Evolutionary conservation across 2,888 invertebrate species (phyloP), one percentile per base, ranked within the genome.

Genomic region (Oligia strigilis): DNA sequence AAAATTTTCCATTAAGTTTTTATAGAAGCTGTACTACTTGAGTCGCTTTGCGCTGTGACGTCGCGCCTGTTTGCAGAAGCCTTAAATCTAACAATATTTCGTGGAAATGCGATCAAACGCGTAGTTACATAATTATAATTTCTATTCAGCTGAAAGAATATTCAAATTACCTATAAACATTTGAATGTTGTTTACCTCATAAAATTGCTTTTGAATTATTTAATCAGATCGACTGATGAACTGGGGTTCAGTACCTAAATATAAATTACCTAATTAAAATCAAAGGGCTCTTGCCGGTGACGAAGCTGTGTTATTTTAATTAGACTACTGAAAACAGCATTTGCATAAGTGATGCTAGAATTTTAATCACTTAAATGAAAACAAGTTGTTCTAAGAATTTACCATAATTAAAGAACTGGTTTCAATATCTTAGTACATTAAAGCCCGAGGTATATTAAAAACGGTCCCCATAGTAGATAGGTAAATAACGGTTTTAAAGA

Each of bases 161-260:
- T 80, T 58, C 19, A 49, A 66, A 75, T 43, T 29, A 72, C 40
- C 4, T 40, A 23, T 23, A 60, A 17, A 67, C 17, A 83, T 52
- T 82, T 67, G 9, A 62, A 83, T 83, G 17, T 77, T 67, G 77
- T 83, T 76, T 83, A 83, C n/a, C 23, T 55, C 9, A 52, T 9
- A 23, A 36, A 79, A 79, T 64, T 55, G 17, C 66, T 80, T 72
- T 5, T 43, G 36, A 1, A 40, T 36, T 46, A 49, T 69, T 84
- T 82, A 72, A 69, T 72, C 58, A 79, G 4, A 69, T 43, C 19
- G 70, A 52, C 29, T 52, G 40, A 62, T 14, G 17, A 55, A 58
- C 4, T 64, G 43, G 80, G 73, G 73, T 60, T 17, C 3, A 29
- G 55, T 69, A 40, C 40, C 40, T 40, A 43, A 84, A 64, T 69